Conservation (phyloP, 2,113 vertebrate genomes). For the Pangasianodon hypophthalmus region DNA sequence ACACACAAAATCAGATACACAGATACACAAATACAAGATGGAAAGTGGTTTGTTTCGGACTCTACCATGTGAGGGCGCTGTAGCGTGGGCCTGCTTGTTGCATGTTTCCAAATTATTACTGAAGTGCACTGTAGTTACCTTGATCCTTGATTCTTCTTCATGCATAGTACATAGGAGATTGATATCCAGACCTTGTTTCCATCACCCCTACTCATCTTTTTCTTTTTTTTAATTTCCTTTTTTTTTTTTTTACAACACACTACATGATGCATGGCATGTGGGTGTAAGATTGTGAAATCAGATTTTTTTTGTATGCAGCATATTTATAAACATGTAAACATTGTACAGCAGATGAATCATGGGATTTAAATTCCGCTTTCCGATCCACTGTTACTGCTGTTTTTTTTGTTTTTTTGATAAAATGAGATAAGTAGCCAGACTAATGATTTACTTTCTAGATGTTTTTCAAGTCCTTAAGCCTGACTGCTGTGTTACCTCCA, state of each 20-base stretch:
- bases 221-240: neutral
- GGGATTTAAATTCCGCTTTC: neutral
- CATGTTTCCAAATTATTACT: neutral
- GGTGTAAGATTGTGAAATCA: neutral
- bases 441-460: neutral
- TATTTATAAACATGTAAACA: neutral
- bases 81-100: neutral
- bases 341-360: neutral
- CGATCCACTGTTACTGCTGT: neutral
- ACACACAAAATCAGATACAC: neutral
- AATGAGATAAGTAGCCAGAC: neutral
- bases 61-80: slow-evolving; percentile 13
- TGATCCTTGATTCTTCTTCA: neutral
- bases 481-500: neutral
- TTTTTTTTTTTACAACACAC: neutral
- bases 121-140: neutral
- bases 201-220: neutral
- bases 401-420: neutral
- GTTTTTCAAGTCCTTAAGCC: neutral
- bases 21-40: neutral
- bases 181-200: neutral
- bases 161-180: neutral
- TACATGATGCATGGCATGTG: neutral
- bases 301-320: neutral
- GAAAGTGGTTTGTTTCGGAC: neutral